Conservation (phyloP, 2,113 vertebrate species). For the Coregonus clupeaformis region DNA sequence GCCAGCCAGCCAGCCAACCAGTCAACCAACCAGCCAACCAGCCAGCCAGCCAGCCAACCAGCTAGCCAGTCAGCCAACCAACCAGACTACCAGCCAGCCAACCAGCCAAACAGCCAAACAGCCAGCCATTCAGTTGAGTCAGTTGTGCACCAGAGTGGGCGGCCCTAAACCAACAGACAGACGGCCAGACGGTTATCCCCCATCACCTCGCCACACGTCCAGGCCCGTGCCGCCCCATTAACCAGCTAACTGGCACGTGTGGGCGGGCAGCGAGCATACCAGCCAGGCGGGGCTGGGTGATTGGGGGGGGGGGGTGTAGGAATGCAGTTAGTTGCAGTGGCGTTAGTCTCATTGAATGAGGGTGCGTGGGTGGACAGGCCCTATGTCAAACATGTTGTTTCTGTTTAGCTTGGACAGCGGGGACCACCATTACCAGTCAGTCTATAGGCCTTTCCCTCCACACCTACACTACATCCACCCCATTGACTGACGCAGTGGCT, state of each 20-base stretch:
- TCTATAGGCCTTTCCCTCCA: too few relatives aligned
- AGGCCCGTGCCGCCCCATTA: conserved; percentile 54
- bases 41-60: too few relatives aligned
- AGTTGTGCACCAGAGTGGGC: conserved; percentile 41
- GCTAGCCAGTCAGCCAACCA: too few relatives aligned
- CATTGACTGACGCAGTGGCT: too few relatives aligned
- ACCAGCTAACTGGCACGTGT: conserved; percentile 63
- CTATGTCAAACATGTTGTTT: conserved; percentile 61
- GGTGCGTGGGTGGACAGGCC: conserved; percentile 64
- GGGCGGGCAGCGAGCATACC: conserved; percentile 16
- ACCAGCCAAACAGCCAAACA: accelerated
- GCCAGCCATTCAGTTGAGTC: too few relatives aligned
- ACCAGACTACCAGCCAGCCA: too few relatives aligned
- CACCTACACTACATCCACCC: too few relatives aligned
- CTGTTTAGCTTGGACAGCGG: conserved; percentile 42
- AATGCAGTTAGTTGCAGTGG: conserved; percentile 21
- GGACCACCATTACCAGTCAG: conserved; percentile 42
- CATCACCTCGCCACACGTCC: conserved; percentile 37
- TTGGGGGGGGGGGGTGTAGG: conserved; percentile 19
- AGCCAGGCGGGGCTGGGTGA: conserved; percentile 51
- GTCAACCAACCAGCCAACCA: too few relatives aligned
- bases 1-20: too few relatives aligned
- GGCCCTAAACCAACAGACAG: conserved; percentile 45
- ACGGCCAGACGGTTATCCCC: conserved; percentile 19
- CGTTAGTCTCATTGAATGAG: neutral